A percentile compares a stretch with the other conserved stretches of the same genome.
Conservation (phyloP, 2,888 invertebrate genomes). For the Caenorhabditis imperialis region DNA sequence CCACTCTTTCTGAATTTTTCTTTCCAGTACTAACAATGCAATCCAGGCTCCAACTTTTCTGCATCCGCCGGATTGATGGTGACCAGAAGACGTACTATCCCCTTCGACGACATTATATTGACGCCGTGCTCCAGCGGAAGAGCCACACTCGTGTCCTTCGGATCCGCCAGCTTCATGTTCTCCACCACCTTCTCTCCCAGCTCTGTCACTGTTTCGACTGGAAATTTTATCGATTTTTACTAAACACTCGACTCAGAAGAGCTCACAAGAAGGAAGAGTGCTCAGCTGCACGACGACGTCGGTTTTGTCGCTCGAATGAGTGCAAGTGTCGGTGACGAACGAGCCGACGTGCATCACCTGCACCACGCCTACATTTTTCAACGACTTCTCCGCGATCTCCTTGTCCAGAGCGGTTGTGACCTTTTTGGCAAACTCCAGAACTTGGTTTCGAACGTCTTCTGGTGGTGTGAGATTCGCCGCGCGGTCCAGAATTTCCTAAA, state of each 20-base stretch:
- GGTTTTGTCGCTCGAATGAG: constrained; percentile 33
- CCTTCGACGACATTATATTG: constrained; percentile 88
- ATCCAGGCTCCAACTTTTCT: constrained; percentile 91
- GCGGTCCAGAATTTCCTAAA: constrained; percentile 33
- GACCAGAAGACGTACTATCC: constrained; percentile 90
- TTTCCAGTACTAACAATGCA: constrained; percentile 82
- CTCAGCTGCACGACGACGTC: constrained; percentile 66
- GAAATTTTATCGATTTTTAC: constrained; percentile 6
- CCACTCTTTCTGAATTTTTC: too few species aligned
- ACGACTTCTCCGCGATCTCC: constrained; percentile 15
- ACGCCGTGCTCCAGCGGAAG: constrained; percentile 83
- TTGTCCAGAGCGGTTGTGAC: constrained; percentile 22
- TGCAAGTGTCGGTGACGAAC: constrained; percentile 23
- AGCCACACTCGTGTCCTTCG: constrained; percentile 29
- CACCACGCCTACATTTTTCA: constrained; percentile 16
- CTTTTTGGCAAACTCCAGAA: constrained; percentile 17
- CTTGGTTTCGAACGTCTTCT: neutral
- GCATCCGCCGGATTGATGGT: constrained; percentile 95
- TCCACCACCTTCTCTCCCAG: constrained; percentile 89
- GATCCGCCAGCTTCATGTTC: constrained; percentile 84
- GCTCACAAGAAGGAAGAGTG: constrained; percentile 61
- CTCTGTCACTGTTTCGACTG: constrained; percentile 92
- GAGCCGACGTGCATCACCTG: constrained; percentile 31
- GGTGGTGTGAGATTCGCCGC: constrained; percentile 30
- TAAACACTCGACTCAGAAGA: neutral